Conservation (phyloP, 2,113 vertebrate species). For the Marmota flaviventris region DNA sequence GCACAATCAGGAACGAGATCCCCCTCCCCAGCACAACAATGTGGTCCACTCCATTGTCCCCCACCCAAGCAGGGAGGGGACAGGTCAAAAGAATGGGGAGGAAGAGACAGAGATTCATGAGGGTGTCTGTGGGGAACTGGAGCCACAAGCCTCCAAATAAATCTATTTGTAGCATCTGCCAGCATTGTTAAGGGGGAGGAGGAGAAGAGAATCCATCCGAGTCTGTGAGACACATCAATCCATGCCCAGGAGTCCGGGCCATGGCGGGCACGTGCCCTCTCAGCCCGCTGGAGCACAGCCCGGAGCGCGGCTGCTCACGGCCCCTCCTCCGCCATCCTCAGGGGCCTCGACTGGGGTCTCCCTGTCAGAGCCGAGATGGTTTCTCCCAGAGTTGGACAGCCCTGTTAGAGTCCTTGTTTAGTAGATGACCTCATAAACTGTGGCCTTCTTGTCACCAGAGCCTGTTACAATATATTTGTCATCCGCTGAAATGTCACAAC, state of each 20-base stretch:
- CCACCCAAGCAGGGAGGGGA: conserved; percentile 71
- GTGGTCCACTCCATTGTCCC: conserved; percentile 83
- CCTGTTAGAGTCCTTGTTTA: conserved; percentile 82
- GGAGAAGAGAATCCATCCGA: not conserved
- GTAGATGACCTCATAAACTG: conserved; percentile 99
- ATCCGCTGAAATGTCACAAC: conserved; percentile 97
- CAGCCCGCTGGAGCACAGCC: not conserved
- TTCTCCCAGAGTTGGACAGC: conserved; percentile 70
- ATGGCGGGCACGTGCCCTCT: not conserved
- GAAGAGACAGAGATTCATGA: conserved; percentile 44
- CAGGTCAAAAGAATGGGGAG: conserved; percentile 46
- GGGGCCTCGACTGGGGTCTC: conserved; percentile 43
- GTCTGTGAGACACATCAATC: conserved; percentile 21
- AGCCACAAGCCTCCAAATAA: conserved; percentile 72
- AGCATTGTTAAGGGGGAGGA: conserved; percentile 22
- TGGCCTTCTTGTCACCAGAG: conserved; percentile 99
- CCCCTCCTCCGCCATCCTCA: not conserved
- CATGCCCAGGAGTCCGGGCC: not conserved
- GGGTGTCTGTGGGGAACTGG: conserved; percentile 69
- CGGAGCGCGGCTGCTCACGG: not conserved
- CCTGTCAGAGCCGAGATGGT: conserved; percentile 45
- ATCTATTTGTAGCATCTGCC: conserved; percentile 72
- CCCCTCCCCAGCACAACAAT: conserved; percentile 66
- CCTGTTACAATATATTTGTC: conserved; percentile 99
- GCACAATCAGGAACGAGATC: conserved; percentile 70